Base-by-base conservation (phyloP, 2,888 invertebrate genomes). In the Lycaena phlaeas region DNA sequence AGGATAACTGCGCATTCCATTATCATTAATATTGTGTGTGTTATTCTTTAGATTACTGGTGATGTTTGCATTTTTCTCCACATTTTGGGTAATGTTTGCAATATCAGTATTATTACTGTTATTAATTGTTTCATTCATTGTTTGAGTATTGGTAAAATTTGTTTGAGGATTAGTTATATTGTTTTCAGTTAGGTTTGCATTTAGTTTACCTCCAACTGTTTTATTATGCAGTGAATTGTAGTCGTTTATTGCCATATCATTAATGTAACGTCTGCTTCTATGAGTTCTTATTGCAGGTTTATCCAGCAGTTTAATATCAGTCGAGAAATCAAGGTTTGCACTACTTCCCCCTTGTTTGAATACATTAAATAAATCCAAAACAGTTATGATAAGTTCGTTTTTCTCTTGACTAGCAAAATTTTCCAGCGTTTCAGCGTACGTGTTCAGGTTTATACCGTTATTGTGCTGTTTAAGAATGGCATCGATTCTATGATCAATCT, bases 391-490 rank as follows among this genome's bases (percentile, higher is more conserved):
- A 7, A 72, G 42, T 38, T 71, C 69, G 36, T 48, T 65, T 41
- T 69, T 65, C 41, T 70, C 68, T 40, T 72, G 68, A 17, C 53
- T 53, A 26, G 71, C 60, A 15, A 73, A 60, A 43, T 53, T 64
- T 10, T 64, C 63, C 2, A 79, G 48, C 6, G 59, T 53, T 34
- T 61, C 57, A 1, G 53, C 52, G 50, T 77, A 78, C 34, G 68
- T 66, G 27, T 63, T 62, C 10, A 58, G 39, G 27, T 66, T 63
- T 14, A 74, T 65, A 3, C 76, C 81, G 40, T 74, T 61, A 38
- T 77, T 78, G 39, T 81, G 77, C 42, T 72, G 75, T 44, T 59
- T 68, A 14, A 82, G 50, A 48, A 81, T 68, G 3, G 61, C 59
- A 12, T 52, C 41, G 25, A 75, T 54, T 49, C 62, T 64, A 6